phyloP scores from a whole-genome alignment of 2,113 vertebrate species.

The Sphaerodactylus townsendi region DNA sequence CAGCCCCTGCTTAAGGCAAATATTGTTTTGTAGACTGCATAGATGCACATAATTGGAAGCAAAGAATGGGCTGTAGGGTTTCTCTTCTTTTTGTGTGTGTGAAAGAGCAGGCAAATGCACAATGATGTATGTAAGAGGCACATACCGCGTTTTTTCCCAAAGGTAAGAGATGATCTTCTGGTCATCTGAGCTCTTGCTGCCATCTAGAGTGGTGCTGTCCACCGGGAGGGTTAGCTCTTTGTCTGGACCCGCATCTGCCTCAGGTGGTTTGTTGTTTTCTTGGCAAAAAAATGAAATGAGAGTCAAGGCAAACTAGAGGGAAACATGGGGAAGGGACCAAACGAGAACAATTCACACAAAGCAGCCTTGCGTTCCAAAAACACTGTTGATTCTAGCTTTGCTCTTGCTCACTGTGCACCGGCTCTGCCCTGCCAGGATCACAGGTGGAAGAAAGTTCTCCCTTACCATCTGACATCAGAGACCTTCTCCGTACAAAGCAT shows the following conservation, averaged over 20 bases:
- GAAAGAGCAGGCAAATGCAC: background rate
- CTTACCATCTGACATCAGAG: background rate
- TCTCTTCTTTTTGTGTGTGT: background rate
- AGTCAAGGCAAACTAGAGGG: background rate
- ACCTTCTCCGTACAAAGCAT: background rate
- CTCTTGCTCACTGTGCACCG: background rate
- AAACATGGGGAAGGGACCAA: background rate
- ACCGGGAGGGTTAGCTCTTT: slow-evolving; percentile 95
- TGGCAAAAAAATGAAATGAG: background rate
- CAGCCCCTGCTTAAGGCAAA: background rate
- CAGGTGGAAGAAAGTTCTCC: background rate
- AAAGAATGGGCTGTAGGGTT: background rate
- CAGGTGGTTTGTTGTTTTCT: slow-evolving; percentile 97
- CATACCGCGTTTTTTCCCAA: slow-evolving; percentile 91
- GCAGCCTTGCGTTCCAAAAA: background rate
- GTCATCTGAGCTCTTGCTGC: slow-evolving; percentile 93
- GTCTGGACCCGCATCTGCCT: slow-evolving; percentile 93
- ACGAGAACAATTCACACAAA: background rate
- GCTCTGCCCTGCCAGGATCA: background rate
- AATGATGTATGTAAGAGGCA: slow-evolving; percentile 2
- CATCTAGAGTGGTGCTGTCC: slow-evolving; percentile 92
- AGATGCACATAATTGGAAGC: no score
- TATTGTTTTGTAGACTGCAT: background rate
- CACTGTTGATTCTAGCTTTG: background rate
- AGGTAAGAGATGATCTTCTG: slow-evolving; percentile 90